Evolutionary conservation across 2,888 invertebrate species (phyloP).

Genomic region (Magallana nippona): DNA sequence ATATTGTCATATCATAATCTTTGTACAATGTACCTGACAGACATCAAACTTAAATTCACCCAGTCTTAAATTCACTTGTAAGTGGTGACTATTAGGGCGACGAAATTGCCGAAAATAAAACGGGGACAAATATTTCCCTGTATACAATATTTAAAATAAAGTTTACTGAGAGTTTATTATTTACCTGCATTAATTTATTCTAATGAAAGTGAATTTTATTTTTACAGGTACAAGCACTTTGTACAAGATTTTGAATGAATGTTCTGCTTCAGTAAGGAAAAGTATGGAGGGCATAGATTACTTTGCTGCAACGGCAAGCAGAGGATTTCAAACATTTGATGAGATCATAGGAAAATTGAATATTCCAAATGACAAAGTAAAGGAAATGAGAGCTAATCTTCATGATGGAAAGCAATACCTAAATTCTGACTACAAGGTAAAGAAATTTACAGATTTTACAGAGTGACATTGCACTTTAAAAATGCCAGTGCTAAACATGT

Average conservation of each 20-base stretch:
- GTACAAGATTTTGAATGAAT: neutral
- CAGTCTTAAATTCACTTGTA: no score
- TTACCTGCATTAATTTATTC: neutral
- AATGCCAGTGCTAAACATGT: no score
- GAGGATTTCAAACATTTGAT: neutral
- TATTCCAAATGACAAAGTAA: neutral
- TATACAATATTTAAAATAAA: no score
- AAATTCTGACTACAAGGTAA: slow-evolving; percentile 32
- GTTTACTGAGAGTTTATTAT: neutral
- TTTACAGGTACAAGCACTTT: neutral
- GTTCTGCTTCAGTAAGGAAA: slow-evolving; percentile 20
- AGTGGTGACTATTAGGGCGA: no score
- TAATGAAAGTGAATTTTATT: neutral
- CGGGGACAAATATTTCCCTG: no score
- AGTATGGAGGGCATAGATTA: slow-evolving; percentile 23
- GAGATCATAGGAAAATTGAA: neutral
- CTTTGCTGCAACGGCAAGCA: neutral
- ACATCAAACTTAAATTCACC: no score
- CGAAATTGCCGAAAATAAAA: no score
- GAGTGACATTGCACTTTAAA: no score
- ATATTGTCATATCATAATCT: no score
- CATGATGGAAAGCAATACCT: slow-evolving; percentile 25
- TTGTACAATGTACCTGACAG: no score
- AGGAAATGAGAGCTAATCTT: neutral
- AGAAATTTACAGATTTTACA: neutral